These are phyloP conservation scores for Synanthedon vespiformis DNA, from an alignment of 2,888 invertebrate species.

Conservation along the genomic window DNA sequence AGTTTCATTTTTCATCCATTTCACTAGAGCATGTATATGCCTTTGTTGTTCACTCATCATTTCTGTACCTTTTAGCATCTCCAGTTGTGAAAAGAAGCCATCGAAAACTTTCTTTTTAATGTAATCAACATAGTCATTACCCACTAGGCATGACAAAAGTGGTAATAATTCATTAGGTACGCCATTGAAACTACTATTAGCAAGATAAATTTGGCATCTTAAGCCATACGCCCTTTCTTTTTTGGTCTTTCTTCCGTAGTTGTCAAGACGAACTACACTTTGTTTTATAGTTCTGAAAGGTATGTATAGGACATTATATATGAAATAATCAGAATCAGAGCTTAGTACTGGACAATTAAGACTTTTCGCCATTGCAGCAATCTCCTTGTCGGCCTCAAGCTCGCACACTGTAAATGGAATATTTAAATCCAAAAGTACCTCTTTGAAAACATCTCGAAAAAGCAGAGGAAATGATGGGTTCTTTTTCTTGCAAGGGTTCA, in stretches of 20 bases:
- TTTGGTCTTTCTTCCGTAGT: slow-evolving; percentile 21
- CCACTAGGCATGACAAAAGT: slow-evolving; percentile 83
- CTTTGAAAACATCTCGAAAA: slow-evolving; percentile 79
- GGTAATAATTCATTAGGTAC: slow-evolving; percentile 78
- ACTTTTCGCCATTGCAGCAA: slow-evolving; percentile 83
- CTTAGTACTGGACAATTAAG: slow-evolving; percentile 89
- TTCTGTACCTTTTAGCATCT: slow-evolving; percentile 66
- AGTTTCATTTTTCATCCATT: slow-evolving; percentile 81
- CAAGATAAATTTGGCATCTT: slow-evolving; percentile 78
- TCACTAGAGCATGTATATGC: slow-evolving; percentile 77
- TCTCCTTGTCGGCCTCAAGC: slow-evolving; percentile 91
- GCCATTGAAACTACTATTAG: slow-evolving; percentile 75
- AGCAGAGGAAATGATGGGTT: slow-evolving; percentile 77
- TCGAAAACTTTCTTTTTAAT: slow-evolving; percentile 76
- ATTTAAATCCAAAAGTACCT: slow-evolving; percentile 74
- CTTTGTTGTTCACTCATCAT: slow-evolving; percentile 74
- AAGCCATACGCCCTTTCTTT: slow-evolving; percentile 43
- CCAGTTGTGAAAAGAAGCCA: slow-evolving; percentile 77
- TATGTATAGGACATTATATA: slow-evolving; percentile 86
- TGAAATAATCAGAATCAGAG: slow-evolving; percentile 94
- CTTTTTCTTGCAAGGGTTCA: slow-evolving; percentile 68
- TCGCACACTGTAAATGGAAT: slow-evolving; percentile 79
- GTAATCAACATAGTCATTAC: slow-evolving; percentile 87
- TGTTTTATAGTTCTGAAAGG: slow-evolving; percentile 77
- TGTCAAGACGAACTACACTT: slow-evolving; percentile 35